Evolutionary conservation across 2,888 invertebrate species (phyloP), one percentile per base, ranked within the genome.

Genomic region (Sipha maydis): DNA sequence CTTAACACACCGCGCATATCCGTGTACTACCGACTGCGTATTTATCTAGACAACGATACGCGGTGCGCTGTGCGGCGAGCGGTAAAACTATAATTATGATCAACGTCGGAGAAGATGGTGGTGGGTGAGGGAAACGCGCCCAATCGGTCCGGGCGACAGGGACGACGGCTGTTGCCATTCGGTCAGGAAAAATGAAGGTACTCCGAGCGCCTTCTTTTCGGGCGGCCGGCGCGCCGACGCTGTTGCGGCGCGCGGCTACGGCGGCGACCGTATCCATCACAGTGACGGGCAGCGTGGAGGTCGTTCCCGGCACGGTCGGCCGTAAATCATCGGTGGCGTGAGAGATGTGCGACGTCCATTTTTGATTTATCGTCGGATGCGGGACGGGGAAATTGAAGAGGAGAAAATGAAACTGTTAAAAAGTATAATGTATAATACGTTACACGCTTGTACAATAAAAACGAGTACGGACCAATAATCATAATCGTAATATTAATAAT

Each of bases 321-420:
- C 79, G 80, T 88, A 88, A 88, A 88, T 88, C 86, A 88, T 88
- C 67, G 80, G 85, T 48, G 76, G 80, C 86, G 73, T 71, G 80
- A 80, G 86, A 88, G 86, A 88, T 80, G 86, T 80, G 80, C 73
- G 73, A 88, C 86, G 86, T 88, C 86, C 86, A 88, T 80, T 88
- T 88, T 88, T 88, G 86, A 88, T 88, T 88, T 88, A 88, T 88
- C 73, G 75, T 75, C 73, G 56, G 71, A 56, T 71, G 79, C 86
- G 73, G 80, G 75, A 75, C 86, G 73, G 86, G 80, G 80, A 88
- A 88, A 88, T 86, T 56, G 86, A 80, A 80, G 80, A 82, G 86
- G 85, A 77, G 85, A 85, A 80, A 84, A 84, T 56, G 83, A 83
- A 84, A 84, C 75, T 76, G 76, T 84, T 84, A 61, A 41, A 82